Base-by-base conservation (phyloP, 2,888 invertebrate genomes). In the Junonia oenone region DNA sequence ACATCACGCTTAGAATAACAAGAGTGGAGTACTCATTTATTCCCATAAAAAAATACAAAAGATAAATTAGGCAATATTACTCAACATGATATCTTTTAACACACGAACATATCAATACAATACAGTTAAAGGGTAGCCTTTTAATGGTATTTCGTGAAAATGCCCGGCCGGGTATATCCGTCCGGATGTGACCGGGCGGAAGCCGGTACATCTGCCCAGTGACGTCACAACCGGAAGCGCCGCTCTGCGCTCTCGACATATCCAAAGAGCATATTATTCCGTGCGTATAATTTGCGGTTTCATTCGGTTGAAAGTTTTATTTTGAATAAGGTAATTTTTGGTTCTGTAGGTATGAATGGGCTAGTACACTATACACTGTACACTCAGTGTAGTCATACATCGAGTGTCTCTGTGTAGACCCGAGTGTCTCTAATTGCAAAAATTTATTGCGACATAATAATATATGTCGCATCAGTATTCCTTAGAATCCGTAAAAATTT, bases 151-250 rank as follows among this genome's bases (percentile, higher is more conserved):
- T 58, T 58, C 38, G 48, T 49, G 55, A 51, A 58, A 54, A 61
- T 54, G 56, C 59, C 40, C 55, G 55, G 51, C 46, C 45, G 43
- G 55, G 59, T 57, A 56, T 61, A 47, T 60, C 64, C 66, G 68
- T 59, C 56, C 64, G 66, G 64, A 64, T 57, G 62, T 56, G 63
- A 56, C 64, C 63, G 66, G 54, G 71, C 79, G 81, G 81, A 82
- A 73, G 70, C 61, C 67, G 73, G 68, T 74, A 75, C 82, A 78
- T 81, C 78, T 79, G 81, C 73, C 69, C 69, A 56, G 59, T 73
- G 73, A 74, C 76, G 75, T 72, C 72, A 68, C 70, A 54, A 40
- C 57, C 64, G 82, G 83, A 81, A 71, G 66, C 68, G 66, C 68
- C 67, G 67, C 64, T 72, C 69, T 69, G 68, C 71, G 65, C 66